A percentile compares a stretch with the other conserved stretches of the same genome.
phyloP scores from a whole-genome alignment of 1,140 invertebrate species.

The Drosophila littoralis region DNA sequence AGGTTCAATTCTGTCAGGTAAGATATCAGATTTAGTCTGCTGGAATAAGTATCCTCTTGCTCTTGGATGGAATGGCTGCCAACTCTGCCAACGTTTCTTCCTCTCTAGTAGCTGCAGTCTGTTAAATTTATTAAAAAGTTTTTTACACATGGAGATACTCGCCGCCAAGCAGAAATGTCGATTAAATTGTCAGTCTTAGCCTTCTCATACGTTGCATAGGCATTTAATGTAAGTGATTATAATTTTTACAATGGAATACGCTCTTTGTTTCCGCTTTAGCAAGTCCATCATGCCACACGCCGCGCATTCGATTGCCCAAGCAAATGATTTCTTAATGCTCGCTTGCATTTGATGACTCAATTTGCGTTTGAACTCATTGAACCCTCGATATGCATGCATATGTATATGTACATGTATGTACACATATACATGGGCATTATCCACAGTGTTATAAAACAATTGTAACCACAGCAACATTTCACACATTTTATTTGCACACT shows the following conservation, averaged over 20 bases:
- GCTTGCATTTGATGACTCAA: slow-evolving; percentile 37
- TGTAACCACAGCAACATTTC: slow-evolving; percentile 18
- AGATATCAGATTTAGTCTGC: too few relatives aligned
- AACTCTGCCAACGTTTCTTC: too few relatives aligned
- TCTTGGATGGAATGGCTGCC: too few relatives aligned
- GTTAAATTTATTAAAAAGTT: too few relatives aligned
- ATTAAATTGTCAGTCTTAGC: too few relatives aligned
- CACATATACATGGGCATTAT: slow-evolving; percentile 1
- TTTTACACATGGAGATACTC: too few relatives aligned
- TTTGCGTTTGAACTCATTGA: slow-evolving; percentile 35
- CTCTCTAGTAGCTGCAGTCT: too few relatives aligned
- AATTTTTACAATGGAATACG: background rate
- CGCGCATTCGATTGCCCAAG: slow-evolving; percentile 1
- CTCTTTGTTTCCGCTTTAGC: slow-evolving; percentile 19
- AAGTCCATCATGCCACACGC: background rate
- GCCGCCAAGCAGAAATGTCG: too few relatives aligned
- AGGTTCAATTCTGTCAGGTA: too few relatives aligned
- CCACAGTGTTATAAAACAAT: slow-evolving; percentile 7
- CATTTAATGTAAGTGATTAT: background rate
- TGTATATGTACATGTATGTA: background rate
- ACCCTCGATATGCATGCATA: slow-evolving; percentile 2
- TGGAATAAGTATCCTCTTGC: too few relatives aligned
- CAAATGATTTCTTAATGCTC: slow-evolving; percentile 22
- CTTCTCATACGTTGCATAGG: too few relatives aligned
- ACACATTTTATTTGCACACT: slow-evolving; percentile 19